phyloP scores from a whole-genome alignment of 1,140 invertebrate species.

The Lepidurus arcticus region DNA sequence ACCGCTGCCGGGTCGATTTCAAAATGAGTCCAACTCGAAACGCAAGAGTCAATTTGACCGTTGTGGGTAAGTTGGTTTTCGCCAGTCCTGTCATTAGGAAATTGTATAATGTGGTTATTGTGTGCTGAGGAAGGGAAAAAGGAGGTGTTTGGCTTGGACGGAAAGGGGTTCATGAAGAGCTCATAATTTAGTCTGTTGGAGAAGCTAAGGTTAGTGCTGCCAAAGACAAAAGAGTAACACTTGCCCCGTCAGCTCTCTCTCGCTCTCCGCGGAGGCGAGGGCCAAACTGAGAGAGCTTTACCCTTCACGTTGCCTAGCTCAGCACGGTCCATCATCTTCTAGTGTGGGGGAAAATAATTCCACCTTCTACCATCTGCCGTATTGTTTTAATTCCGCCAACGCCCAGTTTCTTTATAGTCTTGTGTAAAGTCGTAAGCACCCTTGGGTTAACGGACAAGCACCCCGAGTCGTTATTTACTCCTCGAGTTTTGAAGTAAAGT shows the following conservation, averaged over 20 bases:
- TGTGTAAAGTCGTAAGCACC: no score
- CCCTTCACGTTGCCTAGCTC: neutral
- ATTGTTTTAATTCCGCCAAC: no score
- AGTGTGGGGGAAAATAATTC: neutral
- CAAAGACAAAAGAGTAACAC: neutral
- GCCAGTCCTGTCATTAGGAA: neutral
- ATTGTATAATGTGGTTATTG: neutral
- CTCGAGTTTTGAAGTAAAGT: no score
- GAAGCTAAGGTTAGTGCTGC: neutral
- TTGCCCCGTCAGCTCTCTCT: neutral
- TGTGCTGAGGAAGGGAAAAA: neutral
- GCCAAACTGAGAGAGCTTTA: neutral
- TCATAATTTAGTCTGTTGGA: neutral
- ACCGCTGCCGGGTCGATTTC: constrained; percentile 75
- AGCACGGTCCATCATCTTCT: neutral
- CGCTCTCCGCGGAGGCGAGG: no score
- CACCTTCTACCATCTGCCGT: neutral
- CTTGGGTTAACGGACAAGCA: no score
- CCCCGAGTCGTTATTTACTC: no score
- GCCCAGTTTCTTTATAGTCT: no score
- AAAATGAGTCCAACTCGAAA: constrained; percentile 76
- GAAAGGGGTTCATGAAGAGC: neutral
- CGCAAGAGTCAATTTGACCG: constrained; percentile 72
- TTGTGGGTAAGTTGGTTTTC: constrained; percentile 62
- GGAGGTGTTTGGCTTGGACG: neutral